phyloP scores from a whole-genome alignment of 2,888 invertebrate species.

The Osedax fenrisi region DNA sequence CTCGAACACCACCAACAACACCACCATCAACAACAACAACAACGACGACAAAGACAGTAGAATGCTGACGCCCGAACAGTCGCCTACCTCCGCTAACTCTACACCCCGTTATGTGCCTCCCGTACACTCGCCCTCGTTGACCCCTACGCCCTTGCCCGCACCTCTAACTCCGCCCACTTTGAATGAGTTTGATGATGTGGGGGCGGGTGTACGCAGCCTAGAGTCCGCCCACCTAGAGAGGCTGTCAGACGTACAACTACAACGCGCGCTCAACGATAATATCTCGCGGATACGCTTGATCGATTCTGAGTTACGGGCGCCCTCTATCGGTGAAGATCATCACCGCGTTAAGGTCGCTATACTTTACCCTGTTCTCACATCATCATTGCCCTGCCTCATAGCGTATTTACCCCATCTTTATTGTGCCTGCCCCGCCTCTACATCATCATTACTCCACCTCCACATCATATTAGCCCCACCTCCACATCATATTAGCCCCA shows the following conservation, averaged over 20 bases:
- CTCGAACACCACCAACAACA: background rate
- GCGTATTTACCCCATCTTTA: too few relatives aligned
- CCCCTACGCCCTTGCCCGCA: background rate
- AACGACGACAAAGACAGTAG: background rate
- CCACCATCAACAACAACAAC: background rate
- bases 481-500: too few relatives aligned
- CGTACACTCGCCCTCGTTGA: too few relatives aligned
- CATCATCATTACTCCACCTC: too few relatives aligned
- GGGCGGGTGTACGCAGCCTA: background rate
- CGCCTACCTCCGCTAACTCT: background rate
- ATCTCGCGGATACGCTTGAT: background rate
- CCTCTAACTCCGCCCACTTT: background rate
- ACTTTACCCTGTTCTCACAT: too few relatives aligned
- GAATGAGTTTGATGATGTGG: background rate
- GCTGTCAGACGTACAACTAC: background rate
- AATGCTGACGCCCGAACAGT: background rate
- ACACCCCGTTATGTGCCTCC: too few relatives aligned
- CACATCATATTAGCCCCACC: too few relatives aligned
- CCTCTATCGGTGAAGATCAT: too few relatives aligned
- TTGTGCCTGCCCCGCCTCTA: too few relatives aligned
- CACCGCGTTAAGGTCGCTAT: too few relatives aligned
- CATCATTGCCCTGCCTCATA: too few relatives aligned
- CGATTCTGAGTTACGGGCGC: too few relatives aligned
- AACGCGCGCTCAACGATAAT: background rate
- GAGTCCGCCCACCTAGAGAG: background rate